These are phyloP conservation scores for Microtus ochrogaster DNA, from an alignment of 2,113 vertebrate genomes.

Conservation along the genomic window DNA sequence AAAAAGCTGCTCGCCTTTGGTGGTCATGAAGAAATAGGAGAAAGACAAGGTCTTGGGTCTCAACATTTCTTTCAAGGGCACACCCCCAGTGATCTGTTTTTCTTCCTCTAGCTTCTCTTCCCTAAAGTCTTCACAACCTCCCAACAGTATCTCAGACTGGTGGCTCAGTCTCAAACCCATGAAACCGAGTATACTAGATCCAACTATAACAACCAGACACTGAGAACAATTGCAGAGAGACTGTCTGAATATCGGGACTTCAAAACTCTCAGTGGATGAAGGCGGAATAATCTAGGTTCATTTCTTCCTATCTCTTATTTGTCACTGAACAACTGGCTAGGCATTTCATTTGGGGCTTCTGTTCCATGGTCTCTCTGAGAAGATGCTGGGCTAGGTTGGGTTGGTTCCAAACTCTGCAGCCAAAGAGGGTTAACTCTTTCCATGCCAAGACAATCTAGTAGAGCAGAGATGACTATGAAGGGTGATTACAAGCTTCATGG, in stretches of 20 bases:
- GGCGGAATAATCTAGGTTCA: not conserved
- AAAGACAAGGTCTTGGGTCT: not conserved
- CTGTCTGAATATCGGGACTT: not conserved
- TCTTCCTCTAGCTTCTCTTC: not conserved
- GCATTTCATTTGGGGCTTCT: not conserved
- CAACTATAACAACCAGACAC: not conserved
- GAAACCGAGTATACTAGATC: not conserved
- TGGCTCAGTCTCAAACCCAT: too few species aligned
- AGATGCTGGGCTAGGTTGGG: not conserved
- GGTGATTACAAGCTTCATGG: not conserved
- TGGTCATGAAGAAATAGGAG: not conserved
- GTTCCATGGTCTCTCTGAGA: not conserved
- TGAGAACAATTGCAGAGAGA: slow-evolving; percentile 22
- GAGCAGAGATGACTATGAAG: not conserved
- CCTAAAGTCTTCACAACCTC: not conserved
- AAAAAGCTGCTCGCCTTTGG: not conserved
- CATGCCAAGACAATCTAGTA: not conserved
- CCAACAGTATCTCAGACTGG: not conserved
- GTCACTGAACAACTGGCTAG: not conserved
- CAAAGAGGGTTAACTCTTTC: not conserved
- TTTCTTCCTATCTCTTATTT: not conserved
- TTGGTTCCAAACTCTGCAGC: not conserved
- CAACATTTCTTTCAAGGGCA: not conserved
- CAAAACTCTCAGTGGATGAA: not conserved
- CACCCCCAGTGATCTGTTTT: not conserved